Percentiles rank a stretch among this genome's conserved stretches.
Conservation (phyloP, 2,797 vertebrate species). For the Pantherophis alleghaniensis region DNA sequence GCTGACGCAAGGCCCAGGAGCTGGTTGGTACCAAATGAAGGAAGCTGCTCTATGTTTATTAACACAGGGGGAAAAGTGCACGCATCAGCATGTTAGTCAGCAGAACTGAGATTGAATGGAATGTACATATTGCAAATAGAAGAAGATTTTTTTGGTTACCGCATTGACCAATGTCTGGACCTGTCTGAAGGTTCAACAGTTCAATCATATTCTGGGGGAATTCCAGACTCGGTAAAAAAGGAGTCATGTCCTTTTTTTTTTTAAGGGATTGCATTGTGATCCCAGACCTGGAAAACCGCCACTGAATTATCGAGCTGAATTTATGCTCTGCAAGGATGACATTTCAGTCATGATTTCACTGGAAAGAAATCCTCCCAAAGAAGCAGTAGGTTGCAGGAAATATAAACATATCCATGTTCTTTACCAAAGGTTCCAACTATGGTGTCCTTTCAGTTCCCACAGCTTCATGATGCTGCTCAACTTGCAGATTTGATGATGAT, state of each 20-base stretch:
- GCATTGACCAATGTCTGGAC: slow-evolving; percentile 14
- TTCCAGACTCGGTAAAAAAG: neutral
- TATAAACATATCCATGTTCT: neutral
- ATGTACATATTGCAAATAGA: neutral
- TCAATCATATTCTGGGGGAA: neutral
- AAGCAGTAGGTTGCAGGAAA: neutral
- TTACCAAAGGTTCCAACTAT: neutral
- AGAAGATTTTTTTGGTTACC: neutral
- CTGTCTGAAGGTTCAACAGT: slow-evolving; percentile 17
- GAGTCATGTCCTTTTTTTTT: neutral
- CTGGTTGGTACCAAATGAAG: neutral
- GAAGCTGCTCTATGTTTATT: neutral
- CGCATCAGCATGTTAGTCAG: neutral
- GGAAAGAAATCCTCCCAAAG: neutral
- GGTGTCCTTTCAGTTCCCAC: neutral
- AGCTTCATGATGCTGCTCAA: neutral
- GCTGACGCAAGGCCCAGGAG: neutral
- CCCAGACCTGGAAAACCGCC: neutral
- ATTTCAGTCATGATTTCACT: neutral
- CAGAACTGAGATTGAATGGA: neutral
- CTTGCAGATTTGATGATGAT: neutral
- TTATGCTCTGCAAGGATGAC: neutral
- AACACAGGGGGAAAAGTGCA: neutral
- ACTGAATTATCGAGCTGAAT: neutral
- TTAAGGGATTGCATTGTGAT: neutral